Evolutionary conservation across 2,888 invertebrate species (phyloP).

Genomic region (Drosophila meridiana): DNA sequence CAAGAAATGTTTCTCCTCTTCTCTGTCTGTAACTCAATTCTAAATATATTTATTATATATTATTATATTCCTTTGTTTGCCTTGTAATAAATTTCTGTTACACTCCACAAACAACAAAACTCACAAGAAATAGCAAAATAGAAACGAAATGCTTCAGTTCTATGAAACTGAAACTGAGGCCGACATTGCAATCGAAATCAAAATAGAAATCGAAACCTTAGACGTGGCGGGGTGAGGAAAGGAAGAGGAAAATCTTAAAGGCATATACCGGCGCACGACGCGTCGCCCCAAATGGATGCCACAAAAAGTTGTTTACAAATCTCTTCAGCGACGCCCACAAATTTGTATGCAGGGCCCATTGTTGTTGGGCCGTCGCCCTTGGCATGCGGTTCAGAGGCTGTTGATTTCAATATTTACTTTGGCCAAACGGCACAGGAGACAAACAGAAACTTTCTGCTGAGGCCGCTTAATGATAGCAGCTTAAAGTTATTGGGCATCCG

Average conservation of each 20-base stretch:
- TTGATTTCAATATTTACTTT: constrained; percentile 78
- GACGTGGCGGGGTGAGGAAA: constrained; percentile 22
- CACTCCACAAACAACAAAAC: not conserved
- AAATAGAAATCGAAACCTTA: constrained; percentile 35
- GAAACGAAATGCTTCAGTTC: constrained; percentile 44
- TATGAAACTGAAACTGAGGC: constrained; percentile 41
- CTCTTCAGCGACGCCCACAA: constrained; percentile 75
- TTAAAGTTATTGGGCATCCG: constrained; percentile 59
- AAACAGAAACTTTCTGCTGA: constrained; percentile 59
- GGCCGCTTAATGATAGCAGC: constrained; percentile 64
- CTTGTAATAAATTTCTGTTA: not conserved
- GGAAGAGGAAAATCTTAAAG: constrained; percentile 25
- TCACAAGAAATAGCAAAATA: constrained; percentile 39
- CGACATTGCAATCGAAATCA: constrained; percentile 34
- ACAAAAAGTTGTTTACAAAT: constrained; percentile 81
- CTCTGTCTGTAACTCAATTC: not conserved
- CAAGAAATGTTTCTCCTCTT: too few relatives aligned
- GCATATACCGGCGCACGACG: constrained; percentile 25
- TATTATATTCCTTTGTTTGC: not conserved
- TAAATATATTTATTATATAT: not conserved
- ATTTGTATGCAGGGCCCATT: constrained; percentile 71
- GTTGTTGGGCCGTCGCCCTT: constrained; percentile 46
- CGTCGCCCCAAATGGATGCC: constrained; percentile 66
- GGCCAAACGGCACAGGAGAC: constrained; percentile 37
- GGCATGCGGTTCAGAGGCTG: constrained; percentile 70